Conservation (phyloP, 2,113 vertebrate species). For the Hippocampus abdominalis region DNA sequence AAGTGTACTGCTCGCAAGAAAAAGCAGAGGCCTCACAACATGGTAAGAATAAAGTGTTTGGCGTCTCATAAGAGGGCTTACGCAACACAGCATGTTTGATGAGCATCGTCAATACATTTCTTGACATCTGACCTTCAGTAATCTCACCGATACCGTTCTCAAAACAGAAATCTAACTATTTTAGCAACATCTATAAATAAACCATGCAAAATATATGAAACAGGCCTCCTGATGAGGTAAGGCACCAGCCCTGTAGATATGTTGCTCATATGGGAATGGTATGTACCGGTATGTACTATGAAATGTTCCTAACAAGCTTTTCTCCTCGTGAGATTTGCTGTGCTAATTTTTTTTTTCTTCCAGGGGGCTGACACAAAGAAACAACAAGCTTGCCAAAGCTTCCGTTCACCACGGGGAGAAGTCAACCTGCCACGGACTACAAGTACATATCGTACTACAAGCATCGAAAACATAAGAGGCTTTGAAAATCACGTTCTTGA, state of each 20-base stretch:
- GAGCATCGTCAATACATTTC: neutral
- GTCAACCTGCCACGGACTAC: slow-evolving; percentile 12
- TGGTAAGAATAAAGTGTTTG: neutral
- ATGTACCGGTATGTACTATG: slow-evolving; percentile 15
- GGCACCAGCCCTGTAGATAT: neutral
- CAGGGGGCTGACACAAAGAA: slow-evolving; percentile 56
- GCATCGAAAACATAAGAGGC: slow-evolving; percentile 2
- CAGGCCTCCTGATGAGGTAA: neutral
- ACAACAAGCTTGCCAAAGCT: slow-evolving; percentile 32
- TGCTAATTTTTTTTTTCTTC: slow-evolving; percentile 34
- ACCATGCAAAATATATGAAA: neutral
- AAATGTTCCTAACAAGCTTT: slow-evolving; percentile 35
- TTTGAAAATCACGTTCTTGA: slow-evolving; percentile 18
- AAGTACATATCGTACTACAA: slow-evolving; percentile 1
- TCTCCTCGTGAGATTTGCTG: slow-evolving; percentile 42
- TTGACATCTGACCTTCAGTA: neutral
- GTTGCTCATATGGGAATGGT: neutral
- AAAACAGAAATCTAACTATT: neutral
- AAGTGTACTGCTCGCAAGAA: neutral
- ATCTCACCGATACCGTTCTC: neutral
- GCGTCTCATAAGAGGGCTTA: neutral
- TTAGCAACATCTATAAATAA: neutral
- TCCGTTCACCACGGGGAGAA: slow-evolving; percentile 30
- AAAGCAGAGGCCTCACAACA: neutral
- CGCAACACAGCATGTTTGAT: neutral